Base-by-base conservation (phyloP, 2,113 vertebrate species). In the Lota lota region DNA sequence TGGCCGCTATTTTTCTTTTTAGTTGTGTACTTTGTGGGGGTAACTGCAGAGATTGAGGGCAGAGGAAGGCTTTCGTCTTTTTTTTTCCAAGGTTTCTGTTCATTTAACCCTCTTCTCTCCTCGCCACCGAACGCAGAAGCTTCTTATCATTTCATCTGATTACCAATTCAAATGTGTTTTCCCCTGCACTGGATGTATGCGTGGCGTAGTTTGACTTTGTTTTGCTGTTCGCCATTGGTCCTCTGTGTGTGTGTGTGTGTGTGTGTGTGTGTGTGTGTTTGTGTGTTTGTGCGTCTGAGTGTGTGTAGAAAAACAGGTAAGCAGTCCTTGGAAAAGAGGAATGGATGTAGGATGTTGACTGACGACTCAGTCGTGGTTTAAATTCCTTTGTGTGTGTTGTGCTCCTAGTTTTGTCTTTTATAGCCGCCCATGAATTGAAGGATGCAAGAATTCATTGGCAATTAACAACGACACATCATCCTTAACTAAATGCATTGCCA, bases 41-140 rank as follows among this genome's bases (percentile, higher is more conserved):
- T 85, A 89, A 91, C 72, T 72, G 82, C 63, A 73, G 80, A 79
- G 86, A 87, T 86, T 50, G 84, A 84, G 86, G 75, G 79, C 82
- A 70, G 86, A 89, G 90, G 79, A 91, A 77, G 53, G 6, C 16
- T 54, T 54, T 17, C 5, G 53, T 54, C 3, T 15, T 53, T 17
- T 81, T 81, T 76, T 87, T 90, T 90, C 86, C 85, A 80, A 90
- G 83, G 84, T 84, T 89, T 84, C 87, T 10, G 84, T 89, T 90
- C 76, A 67, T 77, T 87, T 92, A 89, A 90, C 88, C 88, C 85
- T 80, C 80, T 76, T 83, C 77, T 69, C 10, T 76, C 79, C 81
- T 79, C 24, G 74, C 69, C 22, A 6, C 72, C 75, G 33, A 2
- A 75, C 76, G 33, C 78, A 72, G 61, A 33, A 65, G 74, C 70